Conservation (phyloP, 2,888 invertebrate species). For the Lepidocyrtoides sp. region DNA sequence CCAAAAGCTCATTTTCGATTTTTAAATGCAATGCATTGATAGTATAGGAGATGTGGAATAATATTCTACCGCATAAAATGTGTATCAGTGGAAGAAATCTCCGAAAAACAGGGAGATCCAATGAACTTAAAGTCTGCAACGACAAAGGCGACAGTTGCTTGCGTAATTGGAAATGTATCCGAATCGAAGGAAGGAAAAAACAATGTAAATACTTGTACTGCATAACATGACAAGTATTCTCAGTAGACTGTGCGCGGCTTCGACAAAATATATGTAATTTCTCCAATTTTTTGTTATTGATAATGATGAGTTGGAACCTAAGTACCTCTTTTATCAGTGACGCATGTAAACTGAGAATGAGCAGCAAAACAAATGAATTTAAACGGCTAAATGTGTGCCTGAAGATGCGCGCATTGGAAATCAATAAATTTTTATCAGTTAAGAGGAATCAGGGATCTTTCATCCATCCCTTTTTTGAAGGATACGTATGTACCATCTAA, state of each 20-base stretch:
- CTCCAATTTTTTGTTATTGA: conserved; percentile 33
- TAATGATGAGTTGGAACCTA: background rate
- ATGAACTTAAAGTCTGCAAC: conserved; percentile 11
- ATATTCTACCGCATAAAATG: conserved; percentile 33
- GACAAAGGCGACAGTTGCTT: conserved; percentile 54
- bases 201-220: conserved; percentile 43
- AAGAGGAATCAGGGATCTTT: conserved; percentile 69
- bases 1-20: background rate
- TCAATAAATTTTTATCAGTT: conserved; percentile 67
- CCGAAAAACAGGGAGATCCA: conserved; percentile 54
- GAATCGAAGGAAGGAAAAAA: conserved; percentile 4
- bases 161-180: conserved; percentile 29
- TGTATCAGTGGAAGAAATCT: conserved; percentile 53
- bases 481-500: background rate
- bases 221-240: background rate
- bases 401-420: conserved; percentile 12
- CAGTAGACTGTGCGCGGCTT: background rate
- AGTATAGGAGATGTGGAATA: conserved; percentile 50
- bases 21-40: background rate
- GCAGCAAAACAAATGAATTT: conserved; percentile 34
- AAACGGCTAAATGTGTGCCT: conserved; percentile 6
- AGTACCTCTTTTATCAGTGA: conserved; percentile 17
- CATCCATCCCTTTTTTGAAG: conserved; percentile 8
- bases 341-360: conserved; percentile 56
- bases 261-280: conserved; percentile 25